Conservation (phyloP, 2,797 vertebrate species). For the Chrysocyon brachyurus region DNA sequence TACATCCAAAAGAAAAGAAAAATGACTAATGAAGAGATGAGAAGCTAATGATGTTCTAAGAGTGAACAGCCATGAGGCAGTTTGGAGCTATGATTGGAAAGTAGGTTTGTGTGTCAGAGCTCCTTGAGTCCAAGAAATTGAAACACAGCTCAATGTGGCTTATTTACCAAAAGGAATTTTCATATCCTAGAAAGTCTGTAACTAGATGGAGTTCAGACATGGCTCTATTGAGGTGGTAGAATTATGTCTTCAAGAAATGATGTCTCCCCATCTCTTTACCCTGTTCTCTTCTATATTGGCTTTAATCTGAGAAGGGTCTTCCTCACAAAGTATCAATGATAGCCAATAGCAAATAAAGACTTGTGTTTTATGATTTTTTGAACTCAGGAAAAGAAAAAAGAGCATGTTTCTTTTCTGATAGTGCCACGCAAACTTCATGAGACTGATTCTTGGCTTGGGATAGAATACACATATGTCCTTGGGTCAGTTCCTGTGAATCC, state of each 20-base stretch:
- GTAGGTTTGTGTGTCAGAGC: background rate
- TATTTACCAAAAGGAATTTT: background rate
- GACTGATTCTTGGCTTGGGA: background rate
- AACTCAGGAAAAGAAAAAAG: background rate
- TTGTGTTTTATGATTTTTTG: background rate
- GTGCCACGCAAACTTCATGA: background rate
- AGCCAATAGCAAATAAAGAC: background rate
- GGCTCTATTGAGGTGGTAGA: background rate
- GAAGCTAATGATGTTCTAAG: background rate
- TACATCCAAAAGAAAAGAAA: background rate
- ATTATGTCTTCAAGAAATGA: constrained; percentile 3
- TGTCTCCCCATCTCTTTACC: background rate
- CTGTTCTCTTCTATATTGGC: background rate
- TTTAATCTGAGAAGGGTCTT: background rate
- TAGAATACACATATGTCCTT: background rate
- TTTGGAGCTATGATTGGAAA: background rate
- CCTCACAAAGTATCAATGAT: background rate
- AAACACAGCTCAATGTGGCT: background rate
- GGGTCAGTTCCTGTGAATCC: background rate
- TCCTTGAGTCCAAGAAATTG: background rate
- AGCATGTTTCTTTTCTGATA: background rate
- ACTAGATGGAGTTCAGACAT: background rate
- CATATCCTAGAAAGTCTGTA: background rate
- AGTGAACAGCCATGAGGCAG: background rate
- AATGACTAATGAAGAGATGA: background rate